Evolutionary conservation across 2,797 vertebrate species (phyloP), one percentile per base, ranked within the genome.

Genomic region (Mormyrops boulengeri): DNA sequence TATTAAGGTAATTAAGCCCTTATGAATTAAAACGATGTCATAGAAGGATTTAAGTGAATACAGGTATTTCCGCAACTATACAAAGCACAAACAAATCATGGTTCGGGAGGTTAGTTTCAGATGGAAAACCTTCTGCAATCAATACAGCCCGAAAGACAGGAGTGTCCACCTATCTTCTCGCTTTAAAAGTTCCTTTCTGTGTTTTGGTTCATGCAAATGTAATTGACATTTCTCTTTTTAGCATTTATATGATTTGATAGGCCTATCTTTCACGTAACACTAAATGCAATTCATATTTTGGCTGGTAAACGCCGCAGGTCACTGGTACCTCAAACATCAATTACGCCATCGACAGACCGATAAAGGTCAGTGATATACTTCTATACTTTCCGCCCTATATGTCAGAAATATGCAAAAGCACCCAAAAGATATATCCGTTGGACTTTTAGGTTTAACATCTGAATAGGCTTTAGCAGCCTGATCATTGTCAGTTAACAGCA

Each of bases 401-500:
- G 82, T 90, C 88, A 85, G 92, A 91, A 91, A 90, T 91, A 91
- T 93, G 95, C 92, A 50, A 52, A 82, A 47, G 77, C 11, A 14
- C 26, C 82, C 49, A 85, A 50, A 30, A 26, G 22, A 26, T 52
- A 85, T 52, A 12, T 52, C 22, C n/a, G 44, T 26, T 85, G 11
- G 44, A 49, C n/a, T 26, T 52, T 30, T 11, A 50, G 4, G 9
- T 85, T 47, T 85, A n/a, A 85, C 82, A 50, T 52, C 82, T 52
- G 5, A 49, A 52, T 26, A 19, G 52, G 49, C 97, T 47, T 82
- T 47, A 82, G 77, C 41, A 44, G 77, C 19, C 19, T 97, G 97
- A 89, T 90, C 92, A 95, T 96, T 95, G 92, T 97, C 97, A 97
- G 95, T 97, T 96, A 96, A 94, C 96, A 92, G 94, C 93, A 90